These are phyloP conservation scores for Drosophila lowei DNA, from an alignment of 1,140 invertebrate genomes.

Conservation along the genomic window DNA sequence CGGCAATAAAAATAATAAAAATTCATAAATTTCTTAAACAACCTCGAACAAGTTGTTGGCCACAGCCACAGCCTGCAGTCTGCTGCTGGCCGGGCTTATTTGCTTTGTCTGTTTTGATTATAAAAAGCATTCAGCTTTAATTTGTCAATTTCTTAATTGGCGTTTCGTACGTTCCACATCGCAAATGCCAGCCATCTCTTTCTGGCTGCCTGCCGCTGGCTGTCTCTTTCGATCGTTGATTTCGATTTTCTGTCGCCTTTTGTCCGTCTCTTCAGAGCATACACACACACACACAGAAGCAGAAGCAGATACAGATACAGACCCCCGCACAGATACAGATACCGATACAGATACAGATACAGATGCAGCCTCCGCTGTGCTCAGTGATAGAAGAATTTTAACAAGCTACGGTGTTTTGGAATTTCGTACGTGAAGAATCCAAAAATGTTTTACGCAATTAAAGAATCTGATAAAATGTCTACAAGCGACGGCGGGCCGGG, in stretches of 20 bases:
- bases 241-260: slow-evolving; percentile 20
- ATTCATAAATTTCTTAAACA: slow-evolving; percentile 62
- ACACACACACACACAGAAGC: slow-evolving; percentile 21
- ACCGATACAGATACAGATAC: slow-evolving; percentile 11
- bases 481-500: slow-evolving; percentile 56
- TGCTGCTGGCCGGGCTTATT: slow-evolving; percentile 57
- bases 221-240: slow-evolving; percentile 21
- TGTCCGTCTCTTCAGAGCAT: background rate
- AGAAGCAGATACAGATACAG: background rate
- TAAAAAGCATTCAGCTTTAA: slow-evolving; percentile 81
- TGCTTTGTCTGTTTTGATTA: slow-evolving; percentile 82
- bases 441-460: slow-evolving; percentile 82
- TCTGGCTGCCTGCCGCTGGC: slow-evolving; percentile 3
- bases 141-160: slow-evolving; percentile 82
- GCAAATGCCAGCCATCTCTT: slow-evolving; percentile 20
- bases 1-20: slow-evolving; percentile 48
- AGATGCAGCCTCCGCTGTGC: slow-evolving; percentile 1
- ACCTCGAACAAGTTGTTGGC: slow-evolving; percentile 50
- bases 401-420: slow-evolving; percentile 79
- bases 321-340: background rate
- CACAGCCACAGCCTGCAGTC: background rate
- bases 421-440: slow-evolving; percentile 82
- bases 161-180: slow-evolving; percentile 78
- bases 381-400: slow-evolving; percentile 80
- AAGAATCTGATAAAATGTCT: slow-evolving; percentile 81